Evolutionary conservation across 1,140 invertebrate species (phyloP), one percentile per base, ranked within the genome.

Genomic region (Probaryconus sp.): DNA sequence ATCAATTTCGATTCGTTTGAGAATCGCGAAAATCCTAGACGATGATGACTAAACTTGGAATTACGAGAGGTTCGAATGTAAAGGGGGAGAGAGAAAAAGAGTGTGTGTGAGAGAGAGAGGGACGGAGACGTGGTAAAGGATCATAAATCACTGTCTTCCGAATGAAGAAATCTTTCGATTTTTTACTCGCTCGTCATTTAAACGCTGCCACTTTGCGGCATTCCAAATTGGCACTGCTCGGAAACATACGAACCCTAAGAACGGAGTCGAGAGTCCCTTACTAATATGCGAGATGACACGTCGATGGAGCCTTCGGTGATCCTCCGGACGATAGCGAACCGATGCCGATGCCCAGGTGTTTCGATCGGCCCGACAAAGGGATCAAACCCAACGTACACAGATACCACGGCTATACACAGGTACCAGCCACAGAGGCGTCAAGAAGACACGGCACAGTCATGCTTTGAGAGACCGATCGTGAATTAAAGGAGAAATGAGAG

Each of bases 281-380:
- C 67, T 70, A 76, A 76, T 76, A 70, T 55, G 42, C 35, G 53
- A 77, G 53, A 64, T 72, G 69, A 77, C 60, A 73, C 55, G 60
- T 69, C 70, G 63, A 64, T 73, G 70, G 64, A 56, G 47, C 58
- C 60, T 65, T 69, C 26, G 51, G 56, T 48, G 75, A 73, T 64
- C 58, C 40, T 51, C n/a, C 38, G 51, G 38, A 42, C 48, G 72
- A 70, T 65, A 76, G 47, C 65, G 45, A 37, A 53, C n/a, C n/a
- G n/a, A n/a, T n/a, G 38, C 24, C 72, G 24, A 38, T 69, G 68
- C 43, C 74, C 74, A 77, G 76, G 65, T 74, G 75, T 74, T 48
- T 70, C 35, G 65, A 51, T 61, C 50, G 33, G 38, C 70, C 21
- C 70, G 69, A 77, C 70, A 77, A 77, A 77, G 75, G 65, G 33